Evolutionary conservation across 2,888 invertebrate genomes (phyloP).

Genomic region (Chironomus tentans): DNA sequence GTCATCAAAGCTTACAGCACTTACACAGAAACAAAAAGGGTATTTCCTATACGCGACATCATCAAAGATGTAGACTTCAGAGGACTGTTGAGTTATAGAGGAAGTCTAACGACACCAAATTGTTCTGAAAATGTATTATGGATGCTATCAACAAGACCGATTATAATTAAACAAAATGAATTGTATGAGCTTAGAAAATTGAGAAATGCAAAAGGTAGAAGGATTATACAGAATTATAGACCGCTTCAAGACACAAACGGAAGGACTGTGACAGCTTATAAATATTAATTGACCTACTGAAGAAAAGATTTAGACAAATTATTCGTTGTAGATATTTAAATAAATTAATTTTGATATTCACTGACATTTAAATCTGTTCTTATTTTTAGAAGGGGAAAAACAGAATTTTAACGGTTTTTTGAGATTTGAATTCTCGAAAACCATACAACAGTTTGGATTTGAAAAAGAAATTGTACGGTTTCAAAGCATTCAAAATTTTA

Average conservation of each 20-base stretch:
- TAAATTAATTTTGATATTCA: not conserved
- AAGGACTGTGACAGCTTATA: not conserved
- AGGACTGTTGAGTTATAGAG: not conserved
- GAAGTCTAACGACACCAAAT: slow-evolving; percentile 10
- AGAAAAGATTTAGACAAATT: not conserved
- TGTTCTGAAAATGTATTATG: slow-evolving; percentile 12
- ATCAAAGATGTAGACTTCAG: not conserved
- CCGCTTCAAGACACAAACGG: not conserved
- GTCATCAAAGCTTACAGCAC: not conserved
- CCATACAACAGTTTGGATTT: no score
- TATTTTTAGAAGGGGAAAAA: not conserved
- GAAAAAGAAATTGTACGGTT: no score
- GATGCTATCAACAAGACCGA: not conserved
- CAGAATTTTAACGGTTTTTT: not conserved
- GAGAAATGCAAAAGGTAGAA: not conserved
- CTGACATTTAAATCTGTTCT: not conserved
- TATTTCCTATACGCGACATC: not conserved
- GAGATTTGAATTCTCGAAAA: not conserved
- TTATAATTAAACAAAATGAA: not conserved
- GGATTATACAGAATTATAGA: not conserved
- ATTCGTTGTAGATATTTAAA: not conserved
- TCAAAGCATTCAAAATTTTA: no score
- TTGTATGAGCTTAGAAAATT: not conserved
- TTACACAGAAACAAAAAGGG: not conserved
- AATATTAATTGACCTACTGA: not conserved